These are phyloP conservation scores for Fabriciana adippe DNA, from an alignment of 2,888 invertebrate genomes.

Conservation along the genomic window DNA sequence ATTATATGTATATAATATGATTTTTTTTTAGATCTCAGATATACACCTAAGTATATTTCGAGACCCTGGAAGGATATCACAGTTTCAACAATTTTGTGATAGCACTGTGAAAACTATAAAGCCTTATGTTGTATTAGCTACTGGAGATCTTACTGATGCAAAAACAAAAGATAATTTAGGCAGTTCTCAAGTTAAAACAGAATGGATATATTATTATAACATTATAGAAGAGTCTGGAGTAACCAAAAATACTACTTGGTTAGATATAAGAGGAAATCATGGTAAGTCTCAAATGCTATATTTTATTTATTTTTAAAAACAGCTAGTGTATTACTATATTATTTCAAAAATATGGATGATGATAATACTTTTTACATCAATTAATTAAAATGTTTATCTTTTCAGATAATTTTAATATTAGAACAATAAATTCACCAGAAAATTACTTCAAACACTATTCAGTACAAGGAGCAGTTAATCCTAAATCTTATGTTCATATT, in stretches of 20 bases:
- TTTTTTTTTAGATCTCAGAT: conserved; percentile 87
- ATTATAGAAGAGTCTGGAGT: conserved; percentile 86
- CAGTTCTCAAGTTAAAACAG: conserved; percentile 89
- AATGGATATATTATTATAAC: conserved; percentile 91
- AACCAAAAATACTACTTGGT: conserved; percentile 87
- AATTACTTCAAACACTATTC: conserved; percentile 92
- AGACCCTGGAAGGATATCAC: conserved; percentile 87
- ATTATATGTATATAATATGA: background rate
- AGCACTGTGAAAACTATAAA: conserved; percentile 87
- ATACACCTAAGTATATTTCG: conserved; percentile 93
- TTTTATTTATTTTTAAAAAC: background rate
- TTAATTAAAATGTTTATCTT: conserved; percentile 40
- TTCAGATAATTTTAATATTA: conserved; percentile 94
- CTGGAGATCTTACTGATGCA: conserved; percentile 95
- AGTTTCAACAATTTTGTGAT: conserved; percentile 91
- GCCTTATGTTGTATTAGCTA: conserved; percentile 90
- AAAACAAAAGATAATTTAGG: conserved; percentile 90
- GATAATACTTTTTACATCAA: background rate
- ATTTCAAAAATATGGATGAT: too few species aligned
- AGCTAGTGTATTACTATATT: too few species aligned
- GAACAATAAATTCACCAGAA: conserved; percentile 84
- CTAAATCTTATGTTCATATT: conserved; percentile 87
- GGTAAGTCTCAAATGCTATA: conserved; percentile 76
- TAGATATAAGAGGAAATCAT: conserved; percentile 96
- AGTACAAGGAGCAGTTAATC: conserved; percentile 86